phyloP scores from a whole-genome alignment of 1,140 invertebrate genomes.

The Theocolax elegans region DNA sequence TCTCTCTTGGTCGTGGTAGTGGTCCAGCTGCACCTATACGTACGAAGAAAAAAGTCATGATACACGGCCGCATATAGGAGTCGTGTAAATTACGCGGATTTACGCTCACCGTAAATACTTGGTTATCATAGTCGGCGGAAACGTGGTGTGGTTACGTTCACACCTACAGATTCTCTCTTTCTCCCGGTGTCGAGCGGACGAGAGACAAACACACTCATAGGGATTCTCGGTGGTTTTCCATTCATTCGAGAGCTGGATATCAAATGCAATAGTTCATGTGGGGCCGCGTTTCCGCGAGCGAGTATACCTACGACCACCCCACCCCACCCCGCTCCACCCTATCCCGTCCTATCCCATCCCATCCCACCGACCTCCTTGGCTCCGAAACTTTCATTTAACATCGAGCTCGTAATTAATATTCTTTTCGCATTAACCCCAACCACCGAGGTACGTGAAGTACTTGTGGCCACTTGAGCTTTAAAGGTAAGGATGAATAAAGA shows the following conservation, averaged over 20 bases:
- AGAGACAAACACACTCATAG: constrained; percentile 48
- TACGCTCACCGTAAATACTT: constrained; percentile 62
- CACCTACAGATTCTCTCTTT: constrained; percentile 21
- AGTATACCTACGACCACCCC: background rate
- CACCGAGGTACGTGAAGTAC: background rate
- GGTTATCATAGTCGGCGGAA: constrained; percentile 65
- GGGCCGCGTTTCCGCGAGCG: background rate
- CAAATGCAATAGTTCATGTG: constrained; percentile 54
- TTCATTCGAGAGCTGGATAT: constrained; percentile 53
- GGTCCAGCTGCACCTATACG: background rate
- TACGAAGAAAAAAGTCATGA: constrained; percentile 11
- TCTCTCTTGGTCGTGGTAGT: background rate
- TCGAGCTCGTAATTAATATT: constrained; percentile 30
- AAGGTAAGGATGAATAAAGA: constrained; percentile 19
- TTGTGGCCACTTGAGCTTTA: constrained; percentile 3
- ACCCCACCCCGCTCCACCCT: background rate
- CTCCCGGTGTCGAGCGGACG: constrained; percentile 43
- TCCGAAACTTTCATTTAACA: constrained; percentile 20
- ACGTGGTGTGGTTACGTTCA: constrained; percentile 55
- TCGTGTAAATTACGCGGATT: constrained; percentile 61
- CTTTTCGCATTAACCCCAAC: constrained; percentile 3
- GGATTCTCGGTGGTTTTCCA: constrained; percentile 49
- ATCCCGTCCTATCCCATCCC: background rate
- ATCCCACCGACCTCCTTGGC: background rate
- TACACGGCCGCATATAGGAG: constrained; percentile 21